These are phyloP conservation scores for Harpegnathos saltator DNA, from an alignment of 1,140 invertebrate species.

Conservation along the genomic window DNA sequence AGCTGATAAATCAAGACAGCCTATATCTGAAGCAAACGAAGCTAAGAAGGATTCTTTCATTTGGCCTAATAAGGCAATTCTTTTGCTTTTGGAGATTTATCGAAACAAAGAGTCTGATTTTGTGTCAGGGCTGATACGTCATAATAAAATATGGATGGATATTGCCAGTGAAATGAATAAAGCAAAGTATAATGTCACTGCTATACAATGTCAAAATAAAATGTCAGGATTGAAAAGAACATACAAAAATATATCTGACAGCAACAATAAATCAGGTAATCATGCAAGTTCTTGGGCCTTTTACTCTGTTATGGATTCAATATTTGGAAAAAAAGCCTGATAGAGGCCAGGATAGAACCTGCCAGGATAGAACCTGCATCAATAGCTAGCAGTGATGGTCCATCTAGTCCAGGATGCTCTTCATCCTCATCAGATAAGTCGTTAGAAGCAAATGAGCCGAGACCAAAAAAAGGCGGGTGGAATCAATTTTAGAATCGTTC, in stretches of 20 bases:
- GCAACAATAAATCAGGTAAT: slow-evolving; percentile 9
- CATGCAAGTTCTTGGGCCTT: slow-evolving; percentile 21
- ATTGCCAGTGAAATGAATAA: too few species aligned
- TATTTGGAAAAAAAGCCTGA: slow-evolving; percentile 28
- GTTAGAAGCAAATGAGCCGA: not conserved
- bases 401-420: not conserved
- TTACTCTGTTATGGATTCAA: slow-evolving; percentile 22
- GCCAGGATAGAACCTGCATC: not conserved
- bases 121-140: not conserved
- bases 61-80: too few species aligned
- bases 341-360: too few species aligned
- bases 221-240: too few species aligned
- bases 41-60: too few species aligned
- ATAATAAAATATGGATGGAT: too few species aligned
- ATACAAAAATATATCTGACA: too few species aligned
- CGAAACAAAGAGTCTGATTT: not conserved
- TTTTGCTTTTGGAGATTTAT: not conserved
- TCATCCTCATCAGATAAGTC: not conserved
- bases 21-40: not conserved
- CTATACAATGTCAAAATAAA: too few species aligned
- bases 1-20: not conserved
- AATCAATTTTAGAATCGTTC: slow-evolving; percentile 10
- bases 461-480: not conserved
- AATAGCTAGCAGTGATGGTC: slow-evolving; percentile 8
- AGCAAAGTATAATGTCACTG: too few species aligned